These are phyloP conservation scores for Dryoscopus gambensis DNA, from an alignment of 2,113 vertebrate species.

Conservation along the genomic window DNA sequence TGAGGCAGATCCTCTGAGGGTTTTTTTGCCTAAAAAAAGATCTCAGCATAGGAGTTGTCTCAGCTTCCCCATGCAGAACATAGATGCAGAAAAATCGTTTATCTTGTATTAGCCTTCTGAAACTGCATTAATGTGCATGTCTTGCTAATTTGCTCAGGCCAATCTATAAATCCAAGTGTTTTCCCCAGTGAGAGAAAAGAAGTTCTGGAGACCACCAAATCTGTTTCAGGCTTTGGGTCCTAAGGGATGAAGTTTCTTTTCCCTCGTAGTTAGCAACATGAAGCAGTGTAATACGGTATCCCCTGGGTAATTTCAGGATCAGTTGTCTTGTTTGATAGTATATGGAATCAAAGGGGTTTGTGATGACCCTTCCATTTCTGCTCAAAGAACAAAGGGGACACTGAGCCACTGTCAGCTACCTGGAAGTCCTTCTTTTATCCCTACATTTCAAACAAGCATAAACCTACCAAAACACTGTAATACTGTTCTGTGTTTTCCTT, in stretches of 20 bases:
- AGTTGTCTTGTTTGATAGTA: not conserved
- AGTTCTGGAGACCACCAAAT: not conserved
- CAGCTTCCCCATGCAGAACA: rapidly evolving
- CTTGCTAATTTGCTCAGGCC: not conserved
- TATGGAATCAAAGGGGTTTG: not conserved
- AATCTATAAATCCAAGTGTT: not conserved
- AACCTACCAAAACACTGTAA: not conserved
- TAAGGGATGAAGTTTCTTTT: not conserved
- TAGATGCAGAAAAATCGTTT: not conserved
- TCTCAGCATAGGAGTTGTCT: not conserved
- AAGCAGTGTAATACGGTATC: not conserved
- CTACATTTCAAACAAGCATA: not conserved
- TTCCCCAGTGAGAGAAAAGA: not conserved
- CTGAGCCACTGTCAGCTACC: not conserved
- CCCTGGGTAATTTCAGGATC: not conserved
- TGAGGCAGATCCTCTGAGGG: not conserved
- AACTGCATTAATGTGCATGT: not conserved
- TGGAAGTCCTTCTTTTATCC: not conserved
- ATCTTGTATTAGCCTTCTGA: not conserved
- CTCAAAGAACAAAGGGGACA: not conserved
- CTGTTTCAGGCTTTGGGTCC: not conserved
- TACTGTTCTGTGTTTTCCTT: not conserved
- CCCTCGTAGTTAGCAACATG: not conserved
- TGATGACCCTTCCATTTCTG: not conserved
- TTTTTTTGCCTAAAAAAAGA: not conserved